Evolutionary conservation across 2,888 invertebrate species (phyloP).

Genomic region (Idaea straminata): DNA sequence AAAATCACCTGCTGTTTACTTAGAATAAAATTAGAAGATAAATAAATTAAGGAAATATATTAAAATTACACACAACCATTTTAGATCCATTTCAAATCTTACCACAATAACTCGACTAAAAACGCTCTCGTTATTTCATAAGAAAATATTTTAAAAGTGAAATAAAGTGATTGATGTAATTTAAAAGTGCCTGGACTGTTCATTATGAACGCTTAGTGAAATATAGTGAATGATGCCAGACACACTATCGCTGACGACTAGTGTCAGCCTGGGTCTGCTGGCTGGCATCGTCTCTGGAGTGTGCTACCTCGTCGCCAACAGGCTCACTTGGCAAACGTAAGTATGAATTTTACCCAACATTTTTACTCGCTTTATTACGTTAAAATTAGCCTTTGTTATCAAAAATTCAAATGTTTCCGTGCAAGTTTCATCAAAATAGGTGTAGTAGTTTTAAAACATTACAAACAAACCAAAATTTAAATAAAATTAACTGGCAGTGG

Average conservation of each 20-base stretch:
- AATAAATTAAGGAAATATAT: background rate
- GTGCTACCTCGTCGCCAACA: slow-evolving; percentile 82
- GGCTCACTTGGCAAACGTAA: slow-evolving; percentile 78
- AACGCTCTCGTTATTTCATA: no score
- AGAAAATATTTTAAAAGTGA: background rate
- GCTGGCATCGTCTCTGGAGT: slow-evolving; percentile 86
- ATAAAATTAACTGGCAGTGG: no score
- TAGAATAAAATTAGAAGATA: background rate
- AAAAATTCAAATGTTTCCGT: no score
- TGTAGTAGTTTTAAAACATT: no score
- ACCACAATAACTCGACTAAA: no score
- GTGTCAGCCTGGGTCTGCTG: slow-evolving; percentile 82
- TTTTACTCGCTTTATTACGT: slow-evolving; percentile 2
- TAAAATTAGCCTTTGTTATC: background rate
- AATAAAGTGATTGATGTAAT: background rate
- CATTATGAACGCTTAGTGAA: slow-evolving; percentile 7
- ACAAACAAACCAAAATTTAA: no score
- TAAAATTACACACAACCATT: background rate
- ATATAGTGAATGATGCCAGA: slow-evolving; percentile 70
- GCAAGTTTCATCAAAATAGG: no score
- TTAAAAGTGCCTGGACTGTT: background rate
- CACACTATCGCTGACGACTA: slow-evolving; percentile 78
- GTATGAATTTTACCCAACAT: slow-evolving; percentile 29
- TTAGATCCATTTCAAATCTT: background rate
- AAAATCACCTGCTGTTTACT: background rate